Evolutionary conservation across 1,140 invertebrate genomes (phyloP).

Genomic region (Penaeus japonicus): DNA sequence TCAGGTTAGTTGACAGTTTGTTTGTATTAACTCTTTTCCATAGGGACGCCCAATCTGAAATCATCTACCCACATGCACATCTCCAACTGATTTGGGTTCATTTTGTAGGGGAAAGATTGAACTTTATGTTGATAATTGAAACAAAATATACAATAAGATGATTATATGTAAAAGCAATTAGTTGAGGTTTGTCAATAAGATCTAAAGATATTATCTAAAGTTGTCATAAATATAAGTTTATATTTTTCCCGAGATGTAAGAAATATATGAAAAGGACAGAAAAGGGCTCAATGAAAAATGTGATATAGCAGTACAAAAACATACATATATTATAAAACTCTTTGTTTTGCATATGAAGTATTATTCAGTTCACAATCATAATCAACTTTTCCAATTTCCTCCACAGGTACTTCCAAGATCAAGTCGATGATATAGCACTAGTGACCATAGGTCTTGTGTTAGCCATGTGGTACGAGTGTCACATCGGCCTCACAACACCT

Average conservation of each 20-base stretch:
- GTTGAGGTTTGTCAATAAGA: neutral
- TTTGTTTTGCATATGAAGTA: neutral
- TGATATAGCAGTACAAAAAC: too few species aligned
- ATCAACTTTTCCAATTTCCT: neutral
- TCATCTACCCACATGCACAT: too few species aligned
- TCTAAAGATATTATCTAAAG: too few species aligned
- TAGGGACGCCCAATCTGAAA: too few species aligned
- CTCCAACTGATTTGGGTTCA: neutral
- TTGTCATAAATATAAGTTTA: too few species aligned
- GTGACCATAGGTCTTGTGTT: conserved; percentile 51
- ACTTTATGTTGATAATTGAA: neutral
- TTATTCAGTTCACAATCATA: neutral
- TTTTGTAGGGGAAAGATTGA: neutral
- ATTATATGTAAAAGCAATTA: neutral
- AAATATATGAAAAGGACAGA: too few species aligned
- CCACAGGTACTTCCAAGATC: conserved; percentile 48
- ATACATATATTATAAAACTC: too few species aligned
- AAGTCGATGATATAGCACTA: conserved; percentile 33
- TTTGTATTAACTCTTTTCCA: too few species aligned
- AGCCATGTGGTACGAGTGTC: conserved; percentile 55
- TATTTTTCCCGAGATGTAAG: too few species aligned
- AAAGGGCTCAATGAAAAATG: too few species aligned
- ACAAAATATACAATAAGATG: neutral
- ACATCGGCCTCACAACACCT: conserved; percentile 28
- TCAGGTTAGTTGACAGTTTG: neutral